Percentiles rank a stretch among this genome's conserved stretches.
These are phyloP conservation scores for Eustalomyia histrio DNA, from an alignment of 2,888 invertebrate genomes.

Conservation along the genomic window DNA sequence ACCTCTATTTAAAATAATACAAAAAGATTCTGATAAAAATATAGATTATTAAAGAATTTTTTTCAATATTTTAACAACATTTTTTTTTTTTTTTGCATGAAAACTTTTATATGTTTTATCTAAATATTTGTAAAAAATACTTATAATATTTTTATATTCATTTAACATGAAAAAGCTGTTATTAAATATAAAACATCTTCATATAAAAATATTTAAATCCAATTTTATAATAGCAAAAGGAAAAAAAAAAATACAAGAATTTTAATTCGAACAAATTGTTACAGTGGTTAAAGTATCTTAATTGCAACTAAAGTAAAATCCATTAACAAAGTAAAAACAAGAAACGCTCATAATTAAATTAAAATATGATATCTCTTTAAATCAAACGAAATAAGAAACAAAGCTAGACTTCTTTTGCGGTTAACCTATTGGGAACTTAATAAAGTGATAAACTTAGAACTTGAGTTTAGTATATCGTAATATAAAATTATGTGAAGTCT, in stretches of 20 bases:
- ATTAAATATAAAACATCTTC: conserved; percentile 10
- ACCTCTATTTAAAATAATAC: too few species aligned
- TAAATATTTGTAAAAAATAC: too few species aligned
- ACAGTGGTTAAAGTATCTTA: conserved; percentile 37
- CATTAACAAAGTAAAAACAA: not conserved
- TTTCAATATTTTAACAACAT: too few species aligned
- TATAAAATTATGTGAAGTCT: too few species aligned
- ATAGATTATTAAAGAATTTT: too few species aligned
- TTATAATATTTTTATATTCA: too few species aligned
- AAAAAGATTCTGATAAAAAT: too few species aligned
- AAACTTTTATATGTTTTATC: too few species aligned
- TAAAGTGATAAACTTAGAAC: too few species aligned
- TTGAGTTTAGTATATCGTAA: too few species aligned
- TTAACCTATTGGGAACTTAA: conserved; percentile 22
- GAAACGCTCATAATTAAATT: conserved; percentile 16
- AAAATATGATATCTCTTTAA: conserved; percentile 27
- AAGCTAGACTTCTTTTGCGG: not conserved
- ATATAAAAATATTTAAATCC: conserved; percentile 13
- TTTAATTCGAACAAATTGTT: conserved; percentile 37
- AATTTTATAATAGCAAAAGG: conserved; percentile 4
- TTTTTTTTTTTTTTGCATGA: too few species aligned
- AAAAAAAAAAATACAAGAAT: conserved; percentile 7
- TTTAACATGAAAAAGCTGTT: too few species aligned
- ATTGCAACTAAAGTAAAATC: conserved; percentile 26
- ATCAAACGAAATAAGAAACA: not conserved